Conservation (phyloP, 1,140 invertebrate genomes). For the Drosophila kikkawai region DNA sequence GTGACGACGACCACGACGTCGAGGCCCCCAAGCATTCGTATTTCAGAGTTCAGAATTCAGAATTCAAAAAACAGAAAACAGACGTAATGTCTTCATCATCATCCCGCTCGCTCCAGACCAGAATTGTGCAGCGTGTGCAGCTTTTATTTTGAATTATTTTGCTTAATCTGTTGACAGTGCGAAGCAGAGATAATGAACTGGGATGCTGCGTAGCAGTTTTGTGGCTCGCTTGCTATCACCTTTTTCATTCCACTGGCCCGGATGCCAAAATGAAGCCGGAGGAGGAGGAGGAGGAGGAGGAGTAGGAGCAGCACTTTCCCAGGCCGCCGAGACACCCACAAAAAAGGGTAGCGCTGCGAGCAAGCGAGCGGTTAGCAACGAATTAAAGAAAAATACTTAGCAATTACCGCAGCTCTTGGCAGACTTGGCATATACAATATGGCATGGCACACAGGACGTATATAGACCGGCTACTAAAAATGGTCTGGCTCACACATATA, state of each 20-base stretch:
- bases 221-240: conserved; percentile 35
- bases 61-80: conserved; percentile 27
- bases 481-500: conserved; percentile 63
- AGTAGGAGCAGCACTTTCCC: conserved; percentile 37
- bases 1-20: conserved; percentile 6
- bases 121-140: conserved; percentile 56
- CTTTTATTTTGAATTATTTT: conserved; percentile 27
- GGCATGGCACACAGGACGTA: conserved; percentile 38
- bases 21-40: conserved; percentile 27
- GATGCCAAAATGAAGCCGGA: conserved; percentile 13
- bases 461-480: conserved; percentile 78
- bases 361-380: conserved; percentile 14
- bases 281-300: not conserved
- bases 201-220: conserved; percentile 39
- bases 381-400: conserved; percentile 50
- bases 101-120: conserved; percentile 32
- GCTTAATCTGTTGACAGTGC: conserved; percentile 39
- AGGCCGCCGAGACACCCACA: conserved; percentile 40
- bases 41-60: conserved; percentile 16
- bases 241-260: conserved; percentile 11
- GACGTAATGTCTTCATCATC: conserved; percentile 57
- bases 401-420: conserved; percentile 54
- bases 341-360: conserved; percentile 45
- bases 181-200: conserved; percentile 41
- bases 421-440: conserved; percentile 37